A percentile compares a stretch with the other conserved stretches of the same genome.
Conservation (phyloP, 2,113 vertebrate genomes). For the Periophthalmus modestus region DNA sequence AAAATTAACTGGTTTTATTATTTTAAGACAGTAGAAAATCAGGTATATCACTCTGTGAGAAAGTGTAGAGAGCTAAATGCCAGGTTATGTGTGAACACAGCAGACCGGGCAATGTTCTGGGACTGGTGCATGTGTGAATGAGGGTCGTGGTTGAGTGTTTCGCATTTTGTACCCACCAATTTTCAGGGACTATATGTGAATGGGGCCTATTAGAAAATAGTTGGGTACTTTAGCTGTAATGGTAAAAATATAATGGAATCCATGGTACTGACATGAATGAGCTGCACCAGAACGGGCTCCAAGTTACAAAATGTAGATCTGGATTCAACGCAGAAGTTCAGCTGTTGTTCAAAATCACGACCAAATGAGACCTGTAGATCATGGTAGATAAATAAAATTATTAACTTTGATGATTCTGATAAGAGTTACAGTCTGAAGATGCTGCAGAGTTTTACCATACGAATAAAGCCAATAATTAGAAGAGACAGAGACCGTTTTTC, state of each 20-base stretch:
- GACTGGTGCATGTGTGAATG: no score
- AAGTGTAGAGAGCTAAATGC: no score
- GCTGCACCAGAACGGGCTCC: slow-evolving; percentile 91
- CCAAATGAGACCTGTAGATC: slow-evolving; percentile 89
- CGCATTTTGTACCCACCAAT: no score
- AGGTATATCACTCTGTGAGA: no score
- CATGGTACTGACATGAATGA: slow-evolving; percentile 88
- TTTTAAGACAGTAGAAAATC: no score
- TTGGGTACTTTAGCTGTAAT: no score
- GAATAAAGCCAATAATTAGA: slow-evolving; percentile 94
- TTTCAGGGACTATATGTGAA: no score
- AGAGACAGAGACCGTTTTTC: slow-evolving; percentile 88
- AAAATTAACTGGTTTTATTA: no score
- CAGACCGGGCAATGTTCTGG: no score
- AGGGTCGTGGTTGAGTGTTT: no score
- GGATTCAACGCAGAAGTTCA: slow-evolving; percentile 97
- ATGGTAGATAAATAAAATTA: neutral
- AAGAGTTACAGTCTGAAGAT: neutral
- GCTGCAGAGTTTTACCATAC: slow-evolving; percentile 83
- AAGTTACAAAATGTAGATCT: slow-evolving; percentile 94
- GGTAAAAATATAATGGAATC: neutral
- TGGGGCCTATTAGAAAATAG: no score
- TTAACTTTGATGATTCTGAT: neutral
- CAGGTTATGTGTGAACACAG: no score
- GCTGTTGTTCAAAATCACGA: slow-evolving; percentile 96